These are phyloP conservation scores for Zapornia atra DNA, from an alignment of 2,113 vertebrate genomes.

Conservation along the genomic window DNA sequence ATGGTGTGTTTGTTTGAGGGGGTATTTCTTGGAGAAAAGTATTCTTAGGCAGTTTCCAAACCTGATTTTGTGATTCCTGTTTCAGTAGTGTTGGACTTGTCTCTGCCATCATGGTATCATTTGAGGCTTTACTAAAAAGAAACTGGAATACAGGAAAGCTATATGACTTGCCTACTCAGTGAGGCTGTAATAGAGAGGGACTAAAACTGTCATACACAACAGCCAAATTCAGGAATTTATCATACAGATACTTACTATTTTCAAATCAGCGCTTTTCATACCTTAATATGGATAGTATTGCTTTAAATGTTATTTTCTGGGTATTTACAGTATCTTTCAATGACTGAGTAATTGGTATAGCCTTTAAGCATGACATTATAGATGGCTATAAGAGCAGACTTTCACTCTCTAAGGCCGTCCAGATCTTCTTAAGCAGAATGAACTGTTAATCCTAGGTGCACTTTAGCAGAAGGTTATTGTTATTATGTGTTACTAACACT, in stretches of 20 bases:
- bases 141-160: background rate
- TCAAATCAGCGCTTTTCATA: background rate
- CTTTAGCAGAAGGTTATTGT: conserved; percentile 27
- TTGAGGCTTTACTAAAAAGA: background rate
- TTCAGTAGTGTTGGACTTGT: background rate
- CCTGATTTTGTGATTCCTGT: background rate
- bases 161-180: background rate
- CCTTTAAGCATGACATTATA: background rate
- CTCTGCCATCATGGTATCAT: background rate
- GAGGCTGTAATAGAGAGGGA: background rate
- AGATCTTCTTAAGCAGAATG: conserved; percentile 43
- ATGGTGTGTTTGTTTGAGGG: too few relatives aligned
- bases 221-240: background rate
- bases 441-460: conserved; percentile 34
- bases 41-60: background rate
- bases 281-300: background rate
- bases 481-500: background rate
- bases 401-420: background rate
- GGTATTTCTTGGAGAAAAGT: background rate
- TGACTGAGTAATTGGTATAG: background rate
- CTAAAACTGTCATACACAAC: background rate
- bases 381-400: background rate
- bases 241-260: background rate
- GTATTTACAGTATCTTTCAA: background rate
- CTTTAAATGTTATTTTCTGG: background rate